phyloP scores from a whole-genome alignment of 2,888 invertebrate species.

The Magallana nippona region DNA sequence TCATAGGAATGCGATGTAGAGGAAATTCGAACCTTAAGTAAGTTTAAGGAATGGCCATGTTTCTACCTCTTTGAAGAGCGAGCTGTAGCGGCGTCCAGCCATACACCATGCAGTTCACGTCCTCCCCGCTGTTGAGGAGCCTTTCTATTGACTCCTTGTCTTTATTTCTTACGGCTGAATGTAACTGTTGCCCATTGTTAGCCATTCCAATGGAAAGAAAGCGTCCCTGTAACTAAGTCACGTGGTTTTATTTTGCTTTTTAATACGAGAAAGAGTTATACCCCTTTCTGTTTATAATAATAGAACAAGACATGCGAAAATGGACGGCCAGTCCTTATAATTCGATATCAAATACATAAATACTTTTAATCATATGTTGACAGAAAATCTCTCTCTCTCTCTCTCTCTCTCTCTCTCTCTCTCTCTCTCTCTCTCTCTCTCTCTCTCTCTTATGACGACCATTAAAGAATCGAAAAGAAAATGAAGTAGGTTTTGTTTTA shows the following conservation, averaged over 20 bases:
- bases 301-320: not conserved
- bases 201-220: constrained; percentile 44
- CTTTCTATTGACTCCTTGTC: constrained; percentile 54
- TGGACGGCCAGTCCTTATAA: no score
- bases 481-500: no score
- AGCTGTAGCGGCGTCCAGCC: constrained; percentile 70
- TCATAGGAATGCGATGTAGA: not conserved
- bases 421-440: no score
- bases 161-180: constrained; percentile 65
- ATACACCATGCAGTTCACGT: constrained; percentile 69
- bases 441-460: no score
- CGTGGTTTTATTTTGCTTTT: not conserved
- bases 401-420: no score
- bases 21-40: not conserved
- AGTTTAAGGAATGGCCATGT: not conserved
- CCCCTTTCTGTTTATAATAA: not conserved
- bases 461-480: no score
- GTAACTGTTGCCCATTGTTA: constrained; percentile 62
- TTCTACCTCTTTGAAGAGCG: constrained; percentile 64
- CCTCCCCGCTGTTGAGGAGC: constrained; percentile 57
- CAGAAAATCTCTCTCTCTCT: no score
- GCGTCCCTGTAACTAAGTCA: constrained; percentile 24
- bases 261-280: not conserved
- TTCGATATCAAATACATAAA: no score
- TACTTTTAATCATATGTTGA: no score